phyloP scores from a whole-genome alignment of 1,140 invertebrate genomes.

The Neotoxoptera formosana region DNA sequence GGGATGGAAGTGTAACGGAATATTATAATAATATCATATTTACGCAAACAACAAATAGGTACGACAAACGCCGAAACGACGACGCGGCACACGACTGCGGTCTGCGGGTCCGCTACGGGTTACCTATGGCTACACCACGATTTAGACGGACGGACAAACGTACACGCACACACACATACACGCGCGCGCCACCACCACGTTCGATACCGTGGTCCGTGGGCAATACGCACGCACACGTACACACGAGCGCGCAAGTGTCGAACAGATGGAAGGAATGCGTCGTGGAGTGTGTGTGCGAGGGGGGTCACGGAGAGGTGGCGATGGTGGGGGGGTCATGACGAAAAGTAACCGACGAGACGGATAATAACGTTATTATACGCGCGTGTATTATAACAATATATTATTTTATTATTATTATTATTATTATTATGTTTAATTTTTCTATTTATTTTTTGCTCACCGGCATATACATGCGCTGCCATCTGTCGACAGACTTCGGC shows the following conservation, averaged over 20 bases:
- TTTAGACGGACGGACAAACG: conserved; percentile 10
- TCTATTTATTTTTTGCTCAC: not conserved
- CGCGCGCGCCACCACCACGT: conserved; percentile 43
- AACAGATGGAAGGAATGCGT: conserved; percentile 55
- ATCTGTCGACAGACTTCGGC: not conserved
- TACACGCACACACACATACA: not conserved
- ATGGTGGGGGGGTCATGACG: not conserved
- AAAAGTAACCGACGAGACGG: conserved; percentile 39
- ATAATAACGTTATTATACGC: conserved; percentile 32
- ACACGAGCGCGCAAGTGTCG: conserved; percentile 28
- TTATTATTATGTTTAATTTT: too few species aligned
- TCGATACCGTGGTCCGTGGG: conserved; percentile 24
- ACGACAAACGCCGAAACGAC: conserved; percentile 49
- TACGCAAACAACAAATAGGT: not conserved
- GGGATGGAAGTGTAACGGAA: not conserved
- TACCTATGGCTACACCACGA: conserved; percentile 49
- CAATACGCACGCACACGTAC: conserved; percentile 1
- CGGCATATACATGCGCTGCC: not conserved
- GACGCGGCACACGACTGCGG: conserved; percentile 55
- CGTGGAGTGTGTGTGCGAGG: not conserved
- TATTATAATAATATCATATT: not conserved
- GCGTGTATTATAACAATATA: conserved; percentile 1
- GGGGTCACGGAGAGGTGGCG: not conserved
- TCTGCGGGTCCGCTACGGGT: conserved; percentile 9
- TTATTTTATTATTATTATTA: not conserved